These are phyloP conservation scores for Magallana gigas DNA, from an alignment of 1,140 invertebrate genomes.

Conservation along the genomic window DNA sequence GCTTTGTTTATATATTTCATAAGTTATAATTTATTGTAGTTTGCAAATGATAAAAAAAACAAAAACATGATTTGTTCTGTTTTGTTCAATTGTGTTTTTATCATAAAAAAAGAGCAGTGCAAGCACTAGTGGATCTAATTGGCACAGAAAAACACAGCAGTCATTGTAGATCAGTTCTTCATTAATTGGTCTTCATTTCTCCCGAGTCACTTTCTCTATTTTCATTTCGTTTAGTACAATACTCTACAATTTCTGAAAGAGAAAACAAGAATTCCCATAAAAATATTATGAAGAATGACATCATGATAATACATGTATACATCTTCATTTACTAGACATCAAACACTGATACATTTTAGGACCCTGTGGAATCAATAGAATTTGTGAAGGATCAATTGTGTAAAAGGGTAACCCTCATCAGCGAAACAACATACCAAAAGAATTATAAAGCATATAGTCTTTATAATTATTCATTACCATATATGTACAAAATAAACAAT, in stretches of 20 bases:
- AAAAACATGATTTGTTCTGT: neutral
- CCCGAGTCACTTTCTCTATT: conserved; percentile 60
- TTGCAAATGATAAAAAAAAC: conserved; percentile 19
- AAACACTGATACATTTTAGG: neutral
- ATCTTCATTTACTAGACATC: neutral
- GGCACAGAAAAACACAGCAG: neutral
- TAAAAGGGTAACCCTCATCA: too few species aligned
- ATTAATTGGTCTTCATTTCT: conserved; percentile 42
- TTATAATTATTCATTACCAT: too few species aligned
- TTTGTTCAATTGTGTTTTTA: neutral
- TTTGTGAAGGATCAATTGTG: too few species aligned
- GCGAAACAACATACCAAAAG: too few species aligned
- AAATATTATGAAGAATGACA: neutral
- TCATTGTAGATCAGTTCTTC: neutral
- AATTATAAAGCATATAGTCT: too few species aligned
- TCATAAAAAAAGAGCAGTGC: too few species aligned
- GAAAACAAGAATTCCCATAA: neutral
- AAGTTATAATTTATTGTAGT: too few species aligned
- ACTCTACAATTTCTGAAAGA: conserved; percentile 61
- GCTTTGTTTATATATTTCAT: too few species aligned
- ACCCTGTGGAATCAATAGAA: too few species aligned
- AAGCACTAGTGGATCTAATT: neutral
- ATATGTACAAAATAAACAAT: too few species aligned
- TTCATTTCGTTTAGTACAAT: conserved; percentile 51
- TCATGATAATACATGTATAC: neutral